Percentiles rank a stretch among this genome's conserved stretches.
These are phyloP conservation scores for Furcula furcula DNA, from an alignment of 2,888 invertebrate species.

Conservation along the genomic window DNA sequence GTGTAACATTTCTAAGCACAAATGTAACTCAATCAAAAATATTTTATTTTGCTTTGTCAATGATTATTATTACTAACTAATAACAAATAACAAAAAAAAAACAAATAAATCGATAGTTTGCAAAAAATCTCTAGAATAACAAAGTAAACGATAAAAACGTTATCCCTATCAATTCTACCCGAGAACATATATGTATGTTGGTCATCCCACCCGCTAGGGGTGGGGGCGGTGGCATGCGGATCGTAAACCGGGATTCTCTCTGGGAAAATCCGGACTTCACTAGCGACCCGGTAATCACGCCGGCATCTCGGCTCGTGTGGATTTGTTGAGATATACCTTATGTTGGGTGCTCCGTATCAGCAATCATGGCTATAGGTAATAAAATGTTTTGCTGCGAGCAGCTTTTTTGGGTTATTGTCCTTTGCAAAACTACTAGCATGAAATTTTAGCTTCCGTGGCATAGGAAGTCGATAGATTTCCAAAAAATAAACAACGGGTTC, in stretches of 20 bases:
- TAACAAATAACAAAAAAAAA: no score
- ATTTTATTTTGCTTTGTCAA: no score
- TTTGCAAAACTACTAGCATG: neutral
- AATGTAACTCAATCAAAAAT: no score
- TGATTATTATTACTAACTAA: no score
- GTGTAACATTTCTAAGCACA: no score
- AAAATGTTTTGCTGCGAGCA: neutral
- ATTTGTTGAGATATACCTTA: slow-evolving; percentile 54
- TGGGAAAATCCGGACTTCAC: slow-evolving; percentile 74
- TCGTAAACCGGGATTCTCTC: slow-evolving; percentile 73
- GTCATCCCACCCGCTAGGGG: slow-evolving; percentile 44
- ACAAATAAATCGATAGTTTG: no score
- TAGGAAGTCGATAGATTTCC: no score
- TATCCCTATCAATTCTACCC: slow-evolving; percentile 41
- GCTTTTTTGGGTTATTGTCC: neutral
- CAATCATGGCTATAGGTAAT: neutral
- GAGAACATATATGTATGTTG: slow-evolving; percentile 36
- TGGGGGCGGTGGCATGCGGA: slow-evolving; percentile 44
- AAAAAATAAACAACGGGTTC: no score
- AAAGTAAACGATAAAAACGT: slow-evolving; percentile 32
- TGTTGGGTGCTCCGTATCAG: slow-evolving; percentile 23
- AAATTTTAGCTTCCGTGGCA: no score
- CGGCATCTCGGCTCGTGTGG: slow-evolving; percentile 46
- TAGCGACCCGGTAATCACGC: slow-evolving; percentile 68
- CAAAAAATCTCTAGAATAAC: slow-evolving; percentile 14